A percentile compares a stretch with the other conserved stretches of the same genome.
phyloP scores from a whole-genome alignment of 2,888 invertebrate species.

The Merodon equestris region DNA sequence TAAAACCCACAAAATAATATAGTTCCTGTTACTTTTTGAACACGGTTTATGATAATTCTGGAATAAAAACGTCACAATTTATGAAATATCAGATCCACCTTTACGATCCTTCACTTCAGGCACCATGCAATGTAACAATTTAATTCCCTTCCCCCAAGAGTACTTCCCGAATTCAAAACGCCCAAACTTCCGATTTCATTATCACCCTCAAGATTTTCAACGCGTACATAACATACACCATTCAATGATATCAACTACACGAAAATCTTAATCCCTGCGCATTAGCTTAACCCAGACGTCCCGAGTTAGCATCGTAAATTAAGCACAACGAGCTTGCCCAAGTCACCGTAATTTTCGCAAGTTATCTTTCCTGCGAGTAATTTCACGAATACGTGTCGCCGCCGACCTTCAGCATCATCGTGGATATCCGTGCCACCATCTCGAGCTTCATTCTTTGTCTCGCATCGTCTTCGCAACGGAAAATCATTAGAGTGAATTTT shows the following conservation, averaged over 20 bases:
- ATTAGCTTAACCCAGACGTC: constrained; percentile 34
- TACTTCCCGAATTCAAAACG: no score
- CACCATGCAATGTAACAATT: no score
- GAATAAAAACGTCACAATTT: no score
- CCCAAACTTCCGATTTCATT: no score
- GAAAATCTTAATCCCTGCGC: constrained; percentile 26
- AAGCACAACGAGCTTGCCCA: constrained; percentile 40
- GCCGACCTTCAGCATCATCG: constrained; percentile 11
- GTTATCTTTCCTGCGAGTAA: constrained; percentile 60
- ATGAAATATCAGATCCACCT: no score
- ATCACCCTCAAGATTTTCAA: no score
- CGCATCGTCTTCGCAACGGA: constrained; percentile 41
- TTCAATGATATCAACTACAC: neutral
- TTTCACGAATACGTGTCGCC: constrained; percentile 57
- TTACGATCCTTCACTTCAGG: no score
- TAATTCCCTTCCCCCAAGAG: no score
- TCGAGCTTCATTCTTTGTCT: constrained; percentile 32
- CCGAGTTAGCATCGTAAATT: constrained; percentile 52
- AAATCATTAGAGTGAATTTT: constrained; percentile 59
- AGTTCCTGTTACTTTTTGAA: no score
- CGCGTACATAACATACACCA: no score
- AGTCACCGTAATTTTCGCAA: constrained; percentile 57
- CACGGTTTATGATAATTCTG: no score
- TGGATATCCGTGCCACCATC: neutral
- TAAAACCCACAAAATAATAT: no score